These are phyloP conservation scores for Amiota minor DNA, from an alignment of 2,888 invertebrate species.

Conservation along the genomic window DNA sequence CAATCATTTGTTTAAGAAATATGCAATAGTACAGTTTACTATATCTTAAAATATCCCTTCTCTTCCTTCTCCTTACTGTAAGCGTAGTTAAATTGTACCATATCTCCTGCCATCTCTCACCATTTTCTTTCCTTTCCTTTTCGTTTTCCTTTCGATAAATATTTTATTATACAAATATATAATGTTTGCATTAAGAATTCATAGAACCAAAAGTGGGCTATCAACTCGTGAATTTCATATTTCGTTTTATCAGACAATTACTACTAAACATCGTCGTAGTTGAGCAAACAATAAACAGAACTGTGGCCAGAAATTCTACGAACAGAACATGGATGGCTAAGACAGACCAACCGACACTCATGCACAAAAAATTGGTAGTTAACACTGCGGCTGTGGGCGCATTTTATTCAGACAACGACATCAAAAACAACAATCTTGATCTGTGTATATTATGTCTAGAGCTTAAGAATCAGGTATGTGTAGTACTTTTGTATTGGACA, in stretches of 20 bases:
- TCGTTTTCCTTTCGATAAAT: slow-evolving; percentile 6
- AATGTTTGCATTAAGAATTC: slow-evolving; percentile 49
- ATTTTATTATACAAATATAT: not conserved
- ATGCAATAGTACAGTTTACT: slow-evolving; percentile 18
- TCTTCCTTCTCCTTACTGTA: too few species aligned
- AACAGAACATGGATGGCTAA: slow-evolving; percentile 49
- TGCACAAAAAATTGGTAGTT: slow-evolving; percentile 41
- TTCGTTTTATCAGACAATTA: slow-evolving; percentile 64
- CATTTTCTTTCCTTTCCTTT: too few species aligned
- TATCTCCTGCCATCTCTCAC: too few species aligned
- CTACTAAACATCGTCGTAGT: slow-evolving; percentile 62
- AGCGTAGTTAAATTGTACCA: too few species aligned
- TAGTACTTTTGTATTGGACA: slow-evolving; percentile 18
- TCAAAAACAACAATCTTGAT: slow-evolving; percentile 43
- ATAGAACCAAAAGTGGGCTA: slow-evolving; percentile 19
- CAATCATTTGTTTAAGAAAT: slow-evolving; percentile 12
- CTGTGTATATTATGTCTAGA: too few species aligned
- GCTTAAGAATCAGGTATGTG: slow-evolving; percentile 13
- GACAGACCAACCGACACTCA: not conserved
- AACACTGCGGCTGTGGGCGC: slow-evolving; percentile 36
- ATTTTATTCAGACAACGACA: slow-evolving; percentile 38
- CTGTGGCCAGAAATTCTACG: slow-evolving; percentile 50
- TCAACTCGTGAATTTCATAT: slow-evolving; percentile 25
- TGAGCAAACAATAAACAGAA: slow-evolving; percentile 33
- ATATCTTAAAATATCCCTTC: too few species aligned